Conservation (phyloP, 2,888 invertebrate species). For the Apodemia duryi region DNA sequence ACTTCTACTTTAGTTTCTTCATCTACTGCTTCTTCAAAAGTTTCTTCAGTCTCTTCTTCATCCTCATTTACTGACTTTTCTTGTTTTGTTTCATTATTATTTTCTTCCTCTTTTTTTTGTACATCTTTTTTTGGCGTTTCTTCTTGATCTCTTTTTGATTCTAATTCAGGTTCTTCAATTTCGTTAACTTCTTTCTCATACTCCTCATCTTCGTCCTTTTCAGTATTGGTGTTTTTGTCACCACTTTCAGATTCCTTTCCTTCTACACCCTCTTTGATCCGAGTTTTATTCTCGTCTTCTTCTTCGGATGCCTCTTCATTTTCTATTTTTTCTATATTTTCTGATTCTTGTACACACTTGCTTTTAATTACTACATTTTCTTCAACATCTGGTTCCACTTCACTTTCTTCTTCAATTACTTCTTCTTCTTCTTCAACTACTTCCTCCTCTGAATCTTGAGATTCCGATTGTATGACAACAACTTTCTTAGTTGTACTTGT, state of each 20-base stretch:
- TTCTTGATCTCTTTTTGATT: not conserved
- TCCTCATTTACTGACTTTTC: constrained; percentile 36
- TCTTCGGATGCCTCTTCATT: constrained; percentile 31
- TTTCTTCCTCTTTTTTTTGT: constrained; percentile 29
- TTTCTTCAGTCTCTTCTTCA: constrained; percentile 36
- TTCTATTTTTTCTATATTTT: constrained; percentile 30
- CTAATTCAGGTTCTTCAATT: constrained; percentile 24
- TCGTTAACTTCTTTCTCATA: constrained; percentile 29
- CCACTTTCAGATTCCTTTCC: constrained; percentile 29
- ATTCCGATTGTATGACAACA: constrained; percentile 46
- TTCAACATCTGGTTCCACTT: constrained; percentile 37
- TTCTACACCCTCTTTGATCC: constrained; percentile 32
- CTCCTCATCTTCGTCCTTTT: constrained; percentile 30
- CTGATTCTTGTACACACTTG: constrained; percentile 25
- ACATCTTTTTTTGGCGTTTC: constrained; percentile 24
- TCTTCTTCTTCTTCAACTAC: constrained; percentile 43
- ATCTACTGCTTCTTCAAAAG: constrained; percentile 23
- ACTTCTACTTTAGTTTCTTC: constrained; percentile 33
- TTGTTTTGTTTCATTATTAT: constrained; percentile 32
- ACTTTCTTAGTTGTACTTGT: constrained; percentile 57
- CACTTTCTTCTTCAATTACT: constrained; percentile 41
- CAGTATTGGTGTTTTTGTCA: constrained; percentile 23
- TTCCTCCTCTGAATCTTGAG: constrained; percentile 35
- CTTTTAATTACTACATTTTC: constrained; percentile 30
- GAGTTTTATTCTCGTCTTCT: constrained; percentile 32